Evolutionary conservation across 1,140 invertebrate species (phyloP).

Genomic region (Tetragonula clypearis): DNA sequence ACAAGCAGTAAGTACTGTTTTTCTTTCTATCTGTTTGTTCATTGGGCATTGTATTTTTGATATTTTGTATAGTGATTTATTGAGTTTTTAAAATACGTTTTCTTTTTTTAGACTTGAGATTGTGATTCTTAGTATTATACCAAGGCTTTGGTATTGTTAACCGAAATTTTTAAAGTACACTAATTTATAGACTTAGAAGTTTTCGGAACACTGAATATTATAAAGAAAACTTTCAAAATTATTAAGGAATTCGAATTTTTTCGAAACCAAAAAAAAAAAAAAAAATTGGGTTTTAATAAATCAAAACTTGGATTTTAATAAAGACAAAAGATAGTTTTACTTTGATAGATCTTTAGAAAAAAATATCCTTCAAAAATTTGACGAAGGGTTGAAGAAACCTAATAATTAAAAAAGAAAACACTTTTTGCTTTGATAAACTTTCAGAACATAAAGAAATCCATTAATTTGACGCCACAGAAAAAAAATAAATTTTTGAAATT

Average conservation of each 20-base stretch:
- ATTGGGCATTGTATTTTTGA: background rate
- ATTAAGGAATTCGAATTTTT: background rate
- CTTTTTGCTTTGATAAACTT: too few relatives aligned
- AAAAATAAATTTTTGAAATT: too few relatives aligned
- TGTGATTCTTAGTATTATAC: background rate
- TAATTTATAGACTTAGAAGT: background rate
- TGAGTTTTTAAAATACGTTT: background rate
- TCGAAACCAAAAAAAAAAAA: background rate
- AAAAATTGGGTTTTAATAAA: background rate
- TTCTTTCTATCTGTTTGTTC: background rate
- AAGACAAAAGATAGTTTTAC: too few relatives aligned
- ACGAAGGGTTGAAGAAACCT: too few relatives aligned
- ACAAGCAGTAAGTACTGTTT: constrained; percentile 14
- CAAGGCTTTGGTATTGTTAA: background rate
- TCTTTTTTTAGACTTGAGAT: background rate
- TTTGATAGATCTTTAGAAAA: background rate
- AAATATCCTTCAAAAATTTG: background rate
- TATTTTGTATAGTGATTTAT: background rate
- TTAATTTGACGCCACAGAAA: too few relatives aligned
- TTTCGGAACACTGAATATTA: background rate
- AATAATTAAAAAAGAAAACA: too few relatives aligned
- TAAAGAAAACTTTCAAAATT: background rate
- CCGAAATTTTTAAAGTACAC: background rate
- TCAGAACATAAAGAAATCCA: too few relatives aligned
- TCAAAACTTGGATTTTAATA: background rate